Evolutionary conservation across 2,113 vertebrate species (phyloP), one percentile per base, ranked within the genome.

Genomic region (Menidia beryllina): DNA sequence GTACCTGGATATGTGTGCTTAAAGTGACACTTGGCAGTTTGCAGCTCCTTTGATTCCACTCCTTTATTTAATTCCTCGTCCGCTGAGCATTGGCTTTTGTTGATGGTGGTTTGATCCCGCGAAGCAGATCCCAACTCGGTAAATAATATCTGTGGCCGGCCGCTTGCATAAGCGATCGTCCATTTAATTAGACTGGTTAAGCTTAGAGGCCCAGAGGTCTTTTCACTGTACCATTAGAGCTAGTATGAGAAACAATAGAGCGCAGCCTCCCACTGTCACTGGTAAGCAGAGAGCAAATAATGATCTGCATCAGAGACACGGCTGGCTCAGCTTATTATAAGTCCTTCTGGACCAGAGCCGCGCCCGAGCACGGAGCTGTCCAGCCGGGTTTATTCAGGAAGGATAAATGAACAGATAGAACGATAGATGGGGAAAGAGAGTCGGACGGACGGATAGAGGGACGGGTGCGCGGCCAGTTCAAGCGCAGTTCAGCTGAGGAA

Each of bases 151-250:
- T 56, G 82, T 26, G 80, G 86, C 87, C 70, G 80, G 86, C 87
- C 70, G 75, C 87, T 82, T 79, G 56, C 76, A 84, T 90, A 89
- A 91, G 86, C 73, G 60, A 84, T 70, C 72, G 86, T 86, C 84
- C 86, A 82, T 89, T 92, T 92, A 91, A 92, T 92, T 91, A 91
- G 89, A 85, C 84, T 83, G 85, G 84, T 91, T 90, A 87, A 82
- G 88, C 88, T 77, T 83, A 82, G 84, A 84, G 76, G 80, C 89
- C 88, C 87, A 84, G 84, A 85, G 89, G 91, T 90, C 86, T 89
- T 85, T 88, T 90, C 81, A 77, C 77, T 60, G 74, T 87, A 85
- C 78, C 82, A 86, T 89, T 88, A 91, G 76, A 84, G 84, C 69
- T 57, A 6, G 72, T 82, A 88, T 89, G 89, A 90, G 83, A 90